phyloP scores from a whole-genome alignment of 1,140 invertebrate species.

The Drosophila pectinifera region DNA sequence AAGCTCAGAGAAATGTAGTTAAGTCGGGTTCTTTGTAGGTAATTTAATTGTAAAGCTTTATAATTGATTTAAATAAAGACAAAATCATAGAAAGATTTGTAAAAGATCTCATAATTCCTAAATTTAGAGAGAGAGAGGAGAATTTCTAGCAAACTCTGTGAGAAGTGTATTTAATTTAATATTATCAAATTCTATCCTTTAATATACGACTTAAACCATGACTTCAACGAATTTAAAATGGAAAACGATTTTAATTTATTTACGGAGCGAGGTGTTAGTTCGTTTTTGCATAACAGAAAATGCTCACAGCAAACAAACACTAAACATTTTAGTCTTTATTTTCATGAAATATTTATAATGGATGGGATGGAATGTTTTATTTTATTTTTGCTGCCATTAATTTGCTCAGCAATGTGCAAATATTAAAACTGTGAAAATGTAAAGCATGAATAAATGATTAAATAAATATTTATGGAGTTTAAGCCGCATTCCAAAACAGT shows the following conservation, averaged over 20 bases:
- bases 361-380: not conserved
- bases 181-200: not conserved
- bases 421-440: slow-evolving; percentile 18
- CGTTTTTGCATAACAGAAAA: not conserved
- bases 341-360: slow-evolving; percentile 29
- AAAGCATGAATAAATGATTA: slow-evolving; percentile 35
- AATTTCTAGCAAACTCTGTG: not conserved
- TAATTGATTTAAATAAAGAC: too few species aligned
- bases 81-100: too few species aligned
- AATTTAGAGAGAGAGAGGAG: too few species aligned
- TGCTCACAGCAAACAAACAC: slow-evolving; percentile 8
- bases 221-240: not conserved
- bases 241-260: slow-evolving; percentile 8
- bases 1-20: not conserved
- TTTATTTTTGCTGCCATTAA: not conserved
- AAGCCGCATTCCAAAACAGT: slow-evolving; percentile 46
- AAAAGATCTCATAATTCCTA: too few species aligned
- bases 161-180: not conserved
- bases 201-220: too few species aligned
- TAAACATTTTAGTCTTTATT: slow-evolving; percentile 24
- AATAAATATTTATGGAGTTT: slow-evolving; percentile 54
- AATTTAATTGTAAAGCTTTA: not conserved
- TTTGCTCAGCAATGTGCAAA: slow-evolving; percentile 20
- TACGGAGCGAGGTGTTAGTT: slow-evolving; percentile 8
- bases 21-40: not conserved